Base-by-base conservation (phyloP, 2,113 vertebrate genomes). In the Pituophis catenifer region DNA sequence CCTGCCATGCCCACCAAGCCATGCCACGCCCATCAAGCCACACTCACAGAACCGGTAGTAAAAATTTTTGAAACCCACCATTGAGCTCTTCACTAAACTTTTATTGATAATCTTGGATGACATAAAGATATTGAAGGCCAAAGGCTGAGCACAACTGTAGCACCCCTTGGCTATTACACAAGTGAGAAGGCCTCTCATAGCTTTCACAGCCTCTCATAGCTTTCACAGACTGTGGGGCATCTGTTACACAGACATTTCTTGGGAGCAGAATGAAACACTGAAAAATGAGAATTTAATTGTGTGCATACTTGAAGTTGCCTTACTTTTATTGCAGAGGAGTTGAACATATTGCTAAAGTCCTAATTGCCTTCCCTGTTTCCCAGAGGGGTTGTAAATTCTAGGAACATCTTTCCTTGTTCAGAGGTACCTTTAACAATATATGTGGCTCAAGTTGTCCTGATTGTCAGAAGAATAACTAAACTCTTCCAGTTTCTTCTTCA, bases 171-270 rank as follows among this genome's bases (percentile, higher is more conserved):
- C n/a, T 75, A 75, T 33, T 75, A 75, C 70, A 33, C 5, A 75
- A 33, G 15, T 2, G 62, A 70, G 62, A 75, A 75, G n/a, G 65
- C 65, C 65, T 75, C n/a, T 75, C n/a, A 75, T 33, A 33, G 70
- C 5, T 6, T 75, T 65, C 62, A 65, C 62, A 65, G 26, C 52
- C 97, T 94, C 11, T 75, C n/a, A 75, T 33, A 33, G 70, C 12
- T 6, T 75, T 65, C 62, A 65, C 62, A 65, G 98, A 97, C 75
- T 93, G 90, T 12, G 96, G 97, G 6, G 98, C 95, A 33, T 97
- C 97, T 26, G 96, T 96, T 1, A 98, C 97, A 92, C 2, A 96
- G 8, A 99, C 95, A 93, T 99, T 98, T 94, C 94, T 97, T 10
- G 99, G 44, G 7, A 50, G 52, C 29, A 70, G 21, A 50, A 10